A percentile compares a stretch with the other conserved stretches of the same genome.
phyloP scores from a whole-genome alignment of 2,113 vertebrate genomes.

The Tyto alba region DNA sequence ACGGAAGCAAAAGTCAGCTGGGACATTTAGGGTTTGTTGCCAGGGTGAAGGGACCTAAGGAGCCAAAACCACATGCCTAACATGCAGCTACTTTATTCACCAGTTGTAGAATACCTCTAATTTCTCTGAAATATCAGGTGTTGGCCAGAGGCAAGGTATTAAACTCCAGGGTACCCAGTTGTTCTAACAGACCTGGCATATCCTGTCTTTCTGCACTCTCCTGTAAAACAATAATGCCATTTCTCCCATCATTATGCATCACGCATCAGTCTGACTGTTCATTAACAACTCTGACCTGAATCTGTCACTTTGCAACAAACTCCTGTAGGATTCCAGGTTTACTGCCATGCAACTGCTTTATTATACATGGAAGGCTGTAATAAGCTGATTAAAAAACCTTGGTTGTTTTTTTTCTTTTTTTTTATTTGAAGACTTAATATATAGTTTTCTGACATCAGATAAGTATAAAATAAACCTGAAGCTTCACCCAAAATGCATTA shows the following conservation, averaged over 20 bases:
- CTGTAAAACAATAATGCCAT: conserved; percentile 11
- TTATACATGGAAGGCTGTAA: conserved; percentile 42
- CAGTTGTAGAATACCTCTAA: not conserved
- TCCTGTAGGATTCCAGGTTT: conserved; percentile 45
- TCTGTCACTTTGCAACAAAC: conserved; percentile 65
- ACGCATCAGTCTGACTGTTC: conserved; percentile 53
- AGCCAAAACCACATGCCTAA: not conserved
- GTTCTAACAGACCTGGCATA: not conserved
- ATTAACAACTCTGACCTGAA: conserved; percentile 68
- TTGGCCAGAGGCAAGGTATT: not conserved
- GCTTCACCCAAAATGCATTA: conserved; percentile 3
- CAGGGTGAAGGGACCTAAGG: not conserved
- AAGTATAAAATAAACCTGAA: conserved; percentile 36
- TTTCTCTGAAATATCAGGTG: not conserved
- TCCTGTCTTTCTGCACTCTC: not conserved
- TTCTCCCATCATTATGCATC: conserved; percentile 31
- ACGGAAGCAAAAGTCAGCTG: not conserved
- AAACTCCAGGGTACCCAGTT: not conserved
- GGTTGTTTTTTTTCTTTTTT: not conserved
- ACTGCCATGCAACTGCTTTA: conserved; percentile 48
- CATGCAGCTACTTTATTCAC: not conserved
- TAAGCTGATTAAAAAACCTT: conserved; percentile 59
- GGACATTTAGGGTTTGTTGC: not conserved
- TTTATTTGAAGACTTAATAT: conserved; percentile 33
- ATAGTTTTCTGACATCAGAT: conserved; percentile 54